Conservation (phyloP, 1,140 invertebrate species). For the Diplogasteroides magnus region DNA sequence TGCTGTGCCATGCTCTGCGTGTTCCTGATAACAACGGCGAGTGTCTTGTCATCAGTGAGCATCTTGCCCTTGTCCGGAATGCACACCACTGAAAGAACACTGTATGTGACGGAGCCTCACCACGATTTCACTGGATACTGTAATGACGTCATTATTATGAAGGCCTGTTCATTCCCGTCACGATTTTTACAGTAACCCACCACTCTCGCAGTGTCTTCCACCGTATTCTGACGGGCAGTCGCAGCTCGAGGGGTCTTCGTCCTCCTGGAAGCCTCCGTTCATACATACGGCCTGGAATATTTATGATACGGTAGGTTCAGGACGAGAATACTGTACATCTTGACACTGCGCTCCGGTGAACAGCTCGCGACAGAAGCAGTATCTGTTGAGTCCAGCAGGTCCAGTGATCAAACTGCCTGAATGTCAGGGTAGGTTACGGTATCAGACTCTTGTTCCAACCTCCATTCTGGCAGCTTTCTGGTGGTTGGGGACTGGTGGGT, state of each 20-base stretch:
- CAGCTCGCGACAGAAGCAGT: conserved; percentile 36
- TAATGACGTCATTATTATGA: no score
- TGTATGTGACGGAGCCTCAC: background rate
- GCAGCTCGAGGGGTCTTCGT: conserved; percentile 14
- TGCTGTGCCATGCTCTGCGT: conserved; percentile 18
- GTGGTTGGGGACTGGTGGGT: no score
- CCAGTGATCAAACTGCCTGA: conserved; percentile 15
- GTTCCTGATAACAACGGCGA: conserved; percentile 31
- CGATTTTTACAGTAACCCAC: no score
- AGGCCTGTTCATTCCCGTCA: no score
- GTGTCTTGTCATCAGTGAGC: conserved; percentile 28
- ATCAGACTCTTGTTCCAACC: no score
- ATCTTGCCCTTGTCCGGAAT: conserved; percentile 9
- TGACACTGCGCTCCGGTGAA: conserved; percentile 33
- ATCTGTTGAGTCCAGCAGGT: conserved; percentile 5
- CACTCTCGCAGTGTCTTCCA: conserved; percentile 34
- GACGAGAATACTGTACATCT: conserved; percentile 1
- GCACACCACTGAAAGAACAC: conserved; percentile 28
- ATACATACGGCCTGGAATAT: conserved; percentile 29
- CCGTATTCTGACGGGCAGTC: conserved; percentile 24
- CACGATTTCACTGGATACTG: no score
- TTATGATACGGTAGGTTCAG: no score
- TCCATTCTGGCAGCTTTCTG: conserved; percentile 24
- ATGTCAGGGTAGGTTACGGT: no score
- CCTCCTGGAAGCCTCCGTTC: conserved; percentile 32